These are phyloP conservation scores for Acridotheres tristis DNA, from an alignment of 2,797 vertebrate species.

Conservation along the genomic window DNA sequence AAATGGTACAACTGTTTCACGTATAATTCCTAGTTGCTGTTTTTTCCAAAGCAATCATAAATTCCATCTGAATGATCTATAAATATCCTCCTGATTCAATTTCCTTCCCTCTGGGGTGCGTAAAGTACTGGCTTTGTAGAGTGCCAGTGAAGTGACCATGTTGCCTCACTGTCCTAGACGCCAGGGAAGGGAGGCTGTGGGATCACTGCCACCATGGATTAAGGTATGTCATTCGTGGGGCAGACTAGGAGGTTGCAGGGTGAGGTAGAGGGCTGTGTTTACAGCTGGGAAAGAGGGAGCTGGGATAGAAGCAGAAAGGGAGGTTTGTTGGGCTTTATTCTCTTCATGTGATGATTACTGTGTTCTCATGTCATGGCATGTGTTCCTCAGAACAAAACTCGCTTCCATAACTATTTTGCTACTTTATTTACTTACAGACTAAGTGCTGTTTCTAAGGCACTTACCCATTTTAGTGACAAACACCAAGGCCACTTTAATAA, in stretches of 20 bases:
- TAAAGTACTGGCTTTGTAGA: not conserved
- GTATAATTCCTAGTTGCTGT: not conserved
- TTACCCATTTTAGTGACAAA: not conserved
- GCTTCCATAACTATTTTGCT: not conserved
- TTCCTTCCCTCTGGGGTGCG: conserved; percentile 22
- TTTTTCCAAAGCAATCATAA: conserved; percentile 15
- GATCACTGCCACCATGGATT: not conserved
- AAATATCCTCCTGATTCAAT: conserved; percentile 34
- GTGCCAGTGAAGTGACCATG: not conserved
- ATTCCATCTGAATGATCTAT: conserved; percentile 9
- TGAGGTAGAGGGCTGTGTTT: not conserved
- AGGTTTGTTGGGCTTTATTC: not conserved
- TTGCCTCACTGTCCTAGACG: not conserved
- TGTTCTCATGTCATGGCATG: not conserved
- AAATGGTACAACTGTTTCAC: not conserved
- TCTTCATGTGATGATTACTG: fast-evolving
- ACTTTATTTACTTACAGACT: not conserved
- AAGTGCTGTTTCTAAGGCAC: not conserved
- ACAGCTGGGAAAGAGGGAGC: not conserved
- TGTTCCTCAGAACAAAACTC: not conserved
- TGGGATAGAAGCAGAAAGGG: not conserved
- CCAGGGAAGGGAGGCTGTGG: not conserved
- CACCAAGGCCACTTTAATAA: not conserved
- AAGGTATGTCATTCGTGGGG: not conserved
- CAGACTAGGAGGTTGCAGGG: not conserved